Percentiles rank a stretch among this genome's conserved stretches.
These are phyloP conservation scores for Cepaea hortensis DNA, from an alignment of 2,888 invertebrate genomes.

Conservation along the genomic window DNA sequence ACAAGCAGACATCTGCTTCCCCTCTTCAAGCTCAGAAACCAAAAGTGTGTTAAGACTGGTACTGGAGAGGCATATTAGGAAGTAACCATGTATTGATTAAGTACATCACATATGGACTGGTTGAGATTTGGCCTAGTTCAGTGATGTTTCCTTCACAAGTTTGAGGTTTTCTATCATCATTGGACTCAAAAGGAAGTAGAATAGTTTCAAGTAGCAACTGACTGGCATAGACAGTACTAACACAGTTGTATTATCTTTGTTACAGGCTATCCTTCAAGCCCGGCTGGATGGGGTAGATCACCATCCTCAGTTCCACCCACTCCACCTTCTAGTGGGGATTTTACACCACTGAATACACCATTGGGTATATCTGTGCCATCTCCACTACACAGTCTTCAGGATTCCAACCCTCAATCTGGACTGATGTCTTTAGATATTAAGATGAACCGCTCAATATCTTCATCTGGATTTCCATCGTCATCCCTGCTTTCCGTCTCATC, in stretches of 20 bases:
- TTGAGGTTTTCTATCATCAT: too few species aligned
- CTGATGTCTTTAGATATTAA: conserved; percentile 44
- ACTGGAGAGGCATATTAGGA: too few species aligned
- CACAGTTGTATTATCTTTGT: background rate
- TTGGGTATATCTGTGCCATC: conserved; percentile 46
- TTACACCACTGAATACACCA: conserved; percentile 19
- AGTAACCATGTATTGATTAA: too few species aligned
- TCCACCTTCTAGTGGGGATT: conserved; percentile 26
- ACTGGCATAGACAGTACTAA: too few species aligned
- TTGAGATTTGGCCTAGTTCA: too few species aligned
- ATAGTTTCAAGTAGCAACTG: too few species aligned
- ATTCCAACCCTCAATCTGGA: conserved; percentile 45
- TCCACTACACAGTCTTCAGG: conserved; percentile 58
- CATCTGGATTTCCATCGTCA: conserved; percentile 38
- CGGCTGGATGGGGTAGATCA: conserved; percentile 44
- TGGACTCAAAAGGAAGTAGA: too few species aligned
- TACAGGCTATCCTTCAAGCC: conserved; percentile 50
- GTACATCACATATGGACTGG: too few species aligned
- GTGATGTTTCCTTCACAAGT: too few species aligned
- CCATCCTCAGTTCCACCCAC: conserved; percentile 42
- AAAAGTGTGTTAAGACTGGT: too few species aligned
- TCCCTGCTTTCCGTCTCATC: conserved; percentile 27
- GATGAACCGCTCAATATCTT: conserved; percentile 16
- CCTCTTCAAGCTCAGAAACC: too few species aligned
- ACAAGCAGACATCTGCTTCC: too few species aligned